A percentile compares a stretch with the other conserved stretches of the same genome.
phyloP scores from a whole-genome alignment of 2,888 invertebrate genomes.

The Coremacera marginata region DNA sequence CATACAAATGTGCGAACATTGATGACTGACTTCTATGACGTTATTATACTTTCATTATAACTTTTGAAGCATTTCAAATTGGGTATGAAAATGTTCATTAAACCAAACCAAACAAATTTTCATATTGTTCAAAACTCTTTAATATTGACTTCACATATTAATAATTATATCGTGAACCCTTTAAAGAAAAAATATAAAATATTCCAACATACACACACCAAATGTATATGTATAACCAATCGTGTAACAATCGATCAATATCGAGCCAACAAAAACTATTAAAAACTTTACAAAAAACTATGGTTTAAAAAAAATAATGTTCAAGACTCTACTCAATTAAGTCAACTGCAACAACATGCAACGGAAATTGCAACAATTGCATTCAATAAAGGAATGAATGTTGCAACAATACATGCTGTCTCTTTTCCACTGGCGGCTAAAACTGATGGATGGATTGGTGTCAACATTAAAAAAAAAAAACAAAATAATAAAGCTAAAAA shows the following conservation, averaged over 20 bases:
- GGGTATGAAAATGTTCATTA: too few species aligned
- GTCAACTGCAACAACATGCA: slow-evolving; percentile 37
- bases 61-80: too few species aligned
- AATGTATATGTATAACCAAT: too few species aligned
- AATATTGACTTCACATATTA: too few species aligned
- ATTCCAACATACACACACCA: too few species aligned
- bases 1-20: too few species aligned
- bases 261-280: not conserved
- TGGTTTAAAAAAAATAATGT: not conserved
- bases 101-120: too few species aligned
- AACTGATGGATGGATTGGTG: slow-evolving; percentile 22
- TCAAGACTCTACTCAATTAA: slow-evolving; percentile 35
- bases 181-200: too few species aligned
- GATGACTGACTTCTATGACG: too few species aligned
- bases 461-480: slow-evolving; percentile 35
- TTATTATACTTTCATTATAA: too few species aligned
- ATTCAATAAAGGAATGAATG: slow-evolving; percentile 13
- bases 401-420: not conserved
- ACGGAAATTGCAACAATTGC: slow-evolving; percentile 33
- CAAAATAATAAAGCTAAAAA: not conserved
- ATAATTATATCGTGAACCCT: too few species aligned
- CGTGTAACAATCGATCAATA: slow-evolving; percentile 2
- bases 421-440: not conserved
- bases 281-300: not conserved
- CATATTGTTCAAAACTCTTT: too few species aligned